These are phyloP conservation scores for Caerostris extrusa DNA, from an alignment of 1,140 invertebrate species.

Conservation along the genomic window DNA sequence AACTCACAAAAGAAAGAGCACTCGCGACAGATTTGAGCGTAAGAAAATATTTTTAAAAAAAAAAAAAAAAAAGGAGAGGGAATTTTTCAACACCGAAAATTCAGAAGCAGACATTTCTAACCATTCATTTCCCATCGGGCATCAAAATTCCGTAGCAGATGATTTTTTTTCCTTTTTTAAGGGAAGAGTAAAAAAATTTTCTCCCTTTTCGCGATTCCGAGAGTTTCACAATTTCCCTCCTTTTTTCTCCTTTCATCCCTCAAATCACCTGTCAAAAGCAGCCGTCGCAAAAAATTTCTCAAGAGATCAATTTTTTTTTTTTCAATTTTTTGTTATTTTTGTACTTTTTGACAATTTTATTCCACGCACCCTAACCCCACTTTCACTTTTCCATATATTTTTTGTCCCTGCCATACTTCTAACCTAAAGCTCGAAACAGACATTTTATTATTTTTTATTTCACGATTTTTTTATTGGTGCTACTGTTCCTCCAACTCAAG, in stretches of 20 bases:
- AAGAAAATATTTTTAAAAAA: not conserved
- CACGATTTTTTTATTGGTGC: not conserved
- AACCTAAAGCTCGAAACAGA: not conserved
- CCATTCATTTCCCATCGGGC: constrained; percentile 69
- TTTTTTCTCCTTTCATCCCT: constrained; percentile 57
- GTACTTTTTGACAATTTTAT: not conserved
- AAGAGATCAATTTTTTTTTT: constrained; percentile 62
- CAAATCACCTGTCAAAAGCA: constrained; percentile 75
- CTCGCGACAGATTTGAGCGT: not conserved
- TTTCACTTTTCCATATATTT: constrained; percentile 26
- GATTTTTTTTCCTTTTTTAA: constrained; percentile 25
- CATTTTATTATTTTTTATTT: not conserved
- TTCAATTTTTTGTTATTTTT: not conserved
- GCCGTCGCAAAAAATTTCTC: constrained; percentile 69
- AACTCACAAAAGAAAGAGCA: constrained; percentile 50
- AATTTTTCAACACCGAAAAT: constrained; percentile 50
- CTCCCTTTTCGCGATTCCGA: constrained; percentile 52
- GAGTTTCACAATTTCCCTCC: constrained; percentile 64
- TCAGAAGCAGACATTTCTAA: constrained; percentile 37
- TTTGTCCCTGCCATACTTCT: not conserved
- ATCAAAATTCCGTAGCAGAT: constrained; percentile 38
- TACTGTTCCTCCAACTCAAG: constrained; percentile 2
- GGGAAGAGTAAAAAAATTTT: constrained; percentile 48
- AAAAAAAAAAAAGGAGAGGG: not conserved
- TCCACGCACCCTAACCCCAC: not conserved